These are phyloP conservation scores for Zaprionus lineosus DNA, from an alignment of 2,888 invertebrate genomes.

Conservation along the genomic window DNA sequence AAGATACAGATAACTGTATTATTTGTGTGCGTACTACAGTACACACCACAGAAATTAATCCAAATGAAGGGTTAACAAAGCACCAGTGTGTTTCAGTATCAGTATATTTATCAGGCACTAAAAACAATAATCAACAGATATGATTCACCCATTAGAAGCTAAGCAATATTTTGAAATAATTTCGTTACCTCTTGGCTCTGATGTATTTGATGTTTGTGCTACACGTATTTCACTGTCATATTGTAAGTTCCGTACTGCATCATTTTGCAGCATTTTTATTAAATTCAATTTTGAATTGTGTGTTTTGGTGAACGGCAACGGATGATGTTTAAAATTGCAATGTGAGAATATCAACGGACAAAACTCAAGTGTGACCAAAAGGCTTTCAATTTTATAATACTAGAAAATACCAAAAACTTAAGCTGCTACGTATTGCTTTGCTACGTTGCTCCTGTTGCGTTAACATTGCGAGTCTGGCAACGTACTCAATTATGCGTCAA, in stretches of 20 bases:
- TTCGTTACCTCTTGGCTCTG: slow-evolving; percentile 76
- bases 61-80: slow-evolving; percentile 38
- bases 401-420: not conserved
- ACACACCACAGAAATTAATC: slow-evolving; percentile 46
- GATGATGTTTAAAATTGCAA: slow-evolving; percentile 23
- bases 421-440: not conserved
- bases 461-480: not conserved
- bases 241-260: slow-evolving; percentile 80
- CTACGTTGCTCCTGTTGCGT: not conserved
- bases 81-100: slow-evolving; percentile 24
- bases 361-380: not conserved
- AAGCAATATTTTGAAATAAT: slow-evolving; percentile 6
- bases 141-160: too few species aligned
- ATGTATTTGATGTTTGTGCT: slow-evolving; percentile 69
- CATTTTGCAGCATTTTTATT: slow-evolving; percentile 80
- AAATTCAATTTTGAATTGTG: not conserved
- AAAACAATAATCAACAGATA: slow-evolving; percentile 4
- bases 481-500: slow-evolving; percentile 18
- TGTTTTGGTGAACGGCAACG: not conserved
- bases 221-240: slow-evolving; percentile 82
- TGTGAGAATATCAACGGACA: slow-evolving; percentile 31
- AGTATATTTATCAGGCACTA: slow-evolving; percentile 43
- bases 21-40: slow-evolving; percentile 23
- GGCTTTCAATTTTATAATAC: not conserved
- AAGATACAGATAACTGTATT: slow-evolving; percentile 52